A percentile compares a stretch with the other conserved stretches of the same genome.
phyloP scores from a whole-genome alignment of 2,888 invertebrate genomes.

The Gandaritis pyraliata region DNA sequence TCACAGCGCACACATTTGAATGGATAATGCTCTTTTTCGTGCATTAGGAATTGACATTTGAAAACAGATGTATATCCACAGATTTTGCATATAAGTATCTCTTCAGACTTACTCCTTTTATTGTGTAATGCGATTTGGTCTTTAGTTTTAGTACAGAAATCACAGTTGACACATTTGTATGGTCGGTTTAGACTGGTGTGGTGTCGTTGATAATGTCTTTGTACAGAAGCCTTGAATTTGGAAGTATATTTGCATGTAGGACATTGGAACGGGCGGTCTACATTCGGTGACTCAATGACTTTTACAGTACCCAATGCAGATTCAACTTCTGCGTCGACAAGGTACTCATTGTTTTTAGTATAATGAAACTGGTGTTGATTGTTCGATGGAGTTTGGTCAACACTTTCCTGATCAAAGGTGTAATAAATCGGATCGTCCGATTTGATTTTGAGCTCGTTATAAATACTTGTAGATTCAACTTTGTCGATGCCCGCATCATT shows the following conservation, averaged over 20 bases:
- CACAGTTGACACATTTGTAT: slow-evolving; percentile 67
- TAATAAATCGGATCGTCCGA: slow-evolving; percentile 15
- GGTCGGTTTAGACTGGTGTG: slow-evolving; percentile 65
- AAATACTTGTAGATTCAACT: neutral
- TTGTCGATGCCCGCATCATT: neutral
- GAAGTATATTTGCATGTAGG: slow-evolving; percentile 61
- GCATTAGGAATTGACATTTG: slow-evolving; percentile 63
- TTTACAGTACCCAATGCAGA: slow-evolving; percentile 63
- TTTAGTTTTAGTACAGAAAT: slow-evolving; percentile 70
- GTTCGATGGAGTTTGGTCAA: neutral
- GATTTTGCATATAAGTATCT: slow-evolving; percentile 45
- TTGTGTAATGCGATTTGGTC: slow-evolving; percentile 69
- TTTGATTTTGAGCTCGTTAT: slow-evolving; percentile 12
- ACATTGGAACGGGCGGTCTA: slow-evolving; percentile 62
- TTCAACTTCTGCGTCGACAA: slow-evolving; percentile 53
- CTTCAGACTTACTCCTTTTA: slow-evolving; percentile 59
- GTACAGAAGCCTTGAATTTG: slow-evolving; percentile 67
- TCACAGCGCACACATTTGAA: slow-evolving; percentile 60
- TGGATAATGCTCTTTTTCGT: slow-evolving; percentile 62
- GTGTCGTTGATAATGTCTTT: slow-evolving; percentile 67
- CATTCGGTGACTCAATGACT: slow-evolving; percentile 56
- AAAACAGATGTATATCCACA: slow-evolving; percentile 57
- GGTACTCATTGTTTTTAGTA: slow-evolving; percentile 51
- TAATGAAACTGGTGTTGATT: slow-evolving; percentile 20
- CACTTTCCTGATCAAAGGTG: neutral